Base-by-base conservation (phyloP, 2,113 vertebrate species). In the Rousettus leschenaultii region DNA sequence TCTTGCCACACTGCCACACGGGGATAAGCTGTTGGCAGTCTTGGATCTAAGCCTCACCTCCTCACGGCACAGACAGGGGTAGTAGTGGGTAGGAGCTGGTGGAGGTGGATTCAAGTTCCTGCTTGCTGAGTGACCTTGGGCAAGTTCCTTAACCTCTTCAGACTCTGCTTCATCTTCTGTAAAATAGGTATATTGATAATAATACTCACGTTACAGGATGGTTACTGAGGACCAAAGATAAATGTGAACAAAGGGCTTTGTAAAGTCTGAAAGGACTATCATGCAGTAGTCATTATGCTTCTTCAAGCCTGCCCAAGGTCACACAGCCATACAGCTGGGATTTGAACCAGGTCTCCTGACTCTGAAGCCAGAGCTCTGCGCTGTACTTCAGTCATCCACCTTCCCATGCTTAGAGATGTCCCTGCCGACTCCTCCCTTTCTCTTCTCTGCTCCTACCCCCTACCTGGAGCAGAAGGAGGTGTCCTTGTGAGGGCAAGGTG, bases 151-250 rank as follows among this genome's bases (percentile, higher is more conserved):
- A 93, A 73, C 82, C 51, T 91, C 40, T 90, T 38, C 18, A 5
- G 53, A 59, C 55, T 95, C 80, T 89, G 51, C 43, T 86, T 88
- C n/a, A 59, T 74, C 35, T 35, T 78, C 95, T 93, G 61, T 92
- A 96, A 96, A 87, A 92, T 55, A n/a, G 59, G 53, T 74, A n/a
- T 57, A 22, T 63, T 45, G n/a, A 51, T 86, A 45, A n/a, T 53
- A 30, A 43, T 38, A 55, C 24, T 74, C 86, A 71, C 1, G 0
- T 85, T 45, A 53, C 48, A 38, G 83, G 16, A 40, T 53, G 53
- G 87, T 35, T 11, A 6, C 78, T 43, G 45, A 79, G 84, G 70
- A 57, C 73, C 71, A 86, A 82, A 43, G 61, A n/a, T 35, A 86
- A 66, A 86, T 51, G 70, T 68, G 53, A 87, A 48, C 73, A 78